Evolutionary conservation across 2,797 vertebrate species (phyloP), one percentile per base, ranked within the genome.

Genomic region (Lepidocolaptes lacrymiger): DNA sequence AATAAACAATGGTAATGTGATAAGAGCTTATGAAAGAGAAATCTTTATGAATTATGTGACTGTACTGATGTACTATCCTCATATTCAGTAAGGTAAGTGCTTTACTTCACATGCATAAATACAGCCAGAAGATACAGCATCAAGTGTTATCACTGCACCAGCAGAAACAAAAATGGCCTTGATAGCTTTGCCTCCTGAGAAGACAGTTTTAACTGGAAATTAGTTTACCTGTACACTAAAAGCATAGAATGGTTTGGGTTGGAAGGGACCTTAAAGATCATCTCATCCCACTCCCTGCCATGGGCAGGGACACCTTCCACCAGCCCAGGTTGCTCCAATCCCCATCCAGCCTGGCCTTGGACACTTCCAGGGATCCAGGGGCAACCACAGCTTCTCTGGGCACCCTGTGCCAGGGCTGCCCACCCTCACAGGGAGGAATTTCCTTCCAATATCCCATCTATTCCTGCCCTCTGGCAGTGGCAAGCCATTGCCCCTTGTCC

Each of bases 41-140:
- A 63, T 91, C 62, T 75, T 82, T 95, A 91, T 88, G 73, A 73
- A 84, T 94, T 95, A 82, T 75, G 34, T 59, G 76, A 46, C 76
- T 84, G 22, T 58, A 69, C 68, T 78, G 89, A 80, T 78, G 66
- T 78, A 85, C 37, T 56, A 64, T 61, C 19, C 39, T 71, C n/a
- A 43, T 14, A 58, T 58, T 13, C 54, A 68, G 55, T 93, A 95
- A 64, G 54, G 19, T 77, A 93, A 92, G 72, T 91, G 49, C 76
- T 88, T 84, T 74, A 61, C 63, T 86, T 86, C 51, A 64, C 21
- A 23, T 36, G 13, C 28, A 67, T 87, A 92, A 93, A 80, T 26
- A 61, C 19, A 72, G 37, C 17, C 61, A 88, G 64, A 80, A 88
- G 14, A 74, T 12, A 52, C 0, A 77, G 12, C 68, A 64, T 92